phyloP scores from a whole-genome alignment of 2,888 invertebrate species.

The Mechanitis messenoides region DNA sequence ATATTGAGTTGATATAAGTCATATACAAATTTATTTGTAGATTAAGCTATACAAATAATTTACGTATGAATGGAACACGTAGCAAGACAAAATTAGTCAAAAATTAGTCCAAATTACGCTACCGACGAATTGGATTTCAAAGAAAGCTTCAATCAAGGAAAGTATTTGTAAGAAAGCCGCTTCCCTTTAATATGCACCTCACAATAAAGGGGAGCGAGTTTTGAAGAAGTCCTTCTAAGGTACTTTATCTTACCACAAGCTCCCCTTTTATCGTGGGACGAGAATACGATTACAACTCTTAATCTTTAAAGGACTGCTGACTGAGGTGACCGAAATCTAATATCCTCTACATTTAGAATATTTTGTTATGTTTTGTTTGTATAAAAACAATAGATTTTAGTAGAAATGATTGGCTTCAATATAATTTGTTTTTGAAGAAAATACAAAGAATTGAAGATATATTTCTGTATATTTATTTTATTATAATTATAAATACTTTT shows the following conservation, averaged over 20 bases:
- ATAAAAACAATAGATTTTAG: too few species aligned
- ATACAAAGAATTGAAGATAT: neutral
- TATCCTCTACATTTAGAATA: slow-evolving; percentile 14
- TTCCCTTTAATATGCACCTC: slow-evolving; percentile 69
- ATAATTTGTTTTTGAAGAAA: neutral
- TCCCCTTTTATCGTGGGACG: slow-evolving; percentile 52
- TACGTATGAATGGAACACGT: slow-evolving; percentile 13
- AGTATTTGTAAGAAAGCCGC: slow-evolving; percentile 57
- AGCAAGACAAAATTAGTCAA: slow-evolving; percentile 37
- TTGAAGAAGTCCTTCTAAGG: slow-evolving; percentile 63
- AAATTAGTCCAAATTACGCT: slow-evolving; percentile 57
- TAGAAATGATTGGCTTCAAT: too few species aligned
- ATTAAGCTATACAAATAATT: neutral
- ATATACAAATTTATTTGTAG: neutral
- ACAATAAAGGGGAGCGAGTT: slow-evolving; percentile 67
- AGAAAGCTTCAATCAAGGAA: slow-evolving; percentile 62
- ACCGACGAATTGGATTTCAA: slow-evolving; percentile 55
- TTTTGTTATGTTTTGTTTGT: neutral
- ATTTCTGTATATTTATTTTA: too few species aligned
- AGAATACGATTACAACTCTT: slow-evolving; percentile 63
- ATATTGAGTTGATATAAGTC: too few species aligned
- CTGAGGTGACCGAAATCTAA: slow-evolving; percentile 33
- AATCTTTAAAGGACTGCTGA: slow-evolving; percentile 54
- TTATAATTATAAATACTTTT: too few species aligned
- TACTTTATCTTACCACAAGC: slow-evolving; percentile 68